Percentiles rank a stretch among this genome's conserved stretches.
These are phyloP conservation scores for Cheilosia pagana DNA, from an alignment of 2,888 invertebrate species.

Conservation along the genomic window DNA sequence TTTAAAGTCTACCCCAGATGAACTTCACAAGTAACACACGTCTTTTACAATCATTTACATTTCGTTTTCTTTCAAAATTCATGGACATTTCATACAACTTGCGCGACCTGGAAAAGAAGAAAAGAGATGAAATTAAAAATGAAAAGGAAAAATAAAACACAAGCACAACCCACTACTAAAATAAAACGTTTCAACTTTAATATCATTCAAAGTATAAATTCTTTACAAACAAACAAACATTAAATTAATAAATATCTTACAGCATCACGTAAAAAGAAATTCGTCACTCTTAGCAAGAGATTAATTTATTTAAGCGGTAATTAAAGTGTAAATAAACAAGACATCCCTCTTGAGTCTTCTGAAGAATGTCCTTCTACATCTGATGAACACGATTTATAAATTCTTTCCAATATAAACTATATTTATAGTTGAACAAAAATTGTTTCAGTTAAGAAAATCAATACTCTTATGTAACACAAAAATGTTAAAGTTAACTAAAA, in stretches of 20 bases:
- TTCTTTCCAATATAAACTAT: neutral
- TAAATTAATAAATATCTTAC: slow-evolving; percentile 54
- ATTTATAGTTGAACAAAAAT: no score
- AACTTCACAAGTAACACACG: no score
- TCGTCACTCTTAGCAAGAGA: neutral
- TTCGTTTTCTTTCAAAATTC: neutral
- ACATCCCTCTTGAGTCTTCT: neutral
- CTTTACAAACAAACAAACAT: slow-evolving; percentile 25
- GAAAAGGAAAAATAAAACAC: neutral
- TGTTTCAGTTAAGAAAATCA: no score
- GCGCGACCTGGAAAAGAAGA: slow-evolving; percentile 16
- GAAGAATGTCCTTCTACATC: slow-evolving; percentile 1
- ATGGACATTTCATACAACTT: slow-evolving; percentile 18
- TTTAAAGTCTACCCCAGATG: no score
- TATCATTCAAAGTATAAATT: slow-evolving; percentile 24
- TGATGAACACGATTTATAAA: slow-evolving; percentile 1
- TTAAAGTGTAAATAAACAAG: neutral
- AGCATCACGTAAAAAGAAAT: slow-evolving; percentile 20
- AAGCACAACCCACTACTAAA: slow-evolving; percentile 18
- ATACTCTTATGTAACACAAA: no score
- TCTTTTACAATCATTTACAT: no score
- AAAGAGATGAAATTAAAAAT: neutral
- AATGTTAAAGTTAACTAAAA: no score
- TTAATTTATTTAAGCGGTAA: slow-evolving; percentile 12
- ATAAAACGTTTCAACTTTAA: slow-evolving; percentile 23